These are phyloP conservation scores for Oryzias melastigma DNA, from an alignment of 2,113 vertebrate species.

Conservation along the genomic window DNA sequence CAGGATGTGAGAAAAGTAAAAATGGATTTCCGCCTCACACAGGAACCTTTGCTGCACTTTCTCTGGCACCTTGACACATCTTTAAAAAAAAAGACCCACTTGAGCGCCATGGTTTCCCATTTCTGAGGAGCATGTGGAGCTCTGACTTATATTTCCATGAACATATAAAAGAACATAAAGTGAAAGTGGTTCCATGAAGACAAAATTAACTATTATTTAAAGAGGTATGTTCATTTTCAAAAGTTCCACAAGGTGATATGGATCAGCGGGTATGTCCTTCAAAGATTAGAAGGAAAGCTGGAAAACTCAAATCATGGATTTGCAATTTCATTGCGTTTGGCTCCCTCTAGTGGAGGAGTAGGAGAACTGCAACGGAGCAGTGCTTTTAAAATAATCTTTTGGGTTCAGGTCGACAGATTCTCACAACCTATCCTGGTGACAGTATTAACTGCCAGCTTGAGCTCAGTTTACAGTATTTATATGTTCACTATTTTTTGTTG, in stretches of 20 bases:
- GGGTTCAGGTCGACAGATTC: conserved; percentile 26
- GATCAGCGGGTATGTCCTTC: too few species aligned
- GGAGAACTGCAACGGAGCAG: conserved; percentile 46
- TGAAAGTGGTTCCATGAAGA: conserved; percentile 17
- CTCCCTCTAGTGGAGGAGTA: conserved; percentile 67
- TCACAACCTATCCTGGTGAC: conserved; percentile 44
- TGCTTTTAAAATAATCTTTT: conserved; percentile 46
- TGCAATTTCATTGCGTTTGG: conserved; percentile 39
- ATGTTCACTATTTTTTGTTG: conserved; percentile 8
- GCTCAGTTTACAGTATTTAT: conserved; percentile 68
- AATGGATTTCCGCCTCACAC: not conserved
- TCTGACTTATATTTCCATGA: not conserved
- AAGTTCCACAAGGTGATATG: too few species aligned
- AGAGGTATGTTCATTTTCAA: too few species aligned
- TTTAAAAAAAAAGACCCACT: conserved; percentile 1
- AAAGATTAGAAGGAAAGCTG: too few species aligned
- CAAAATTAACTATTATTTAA: too few species aligned
- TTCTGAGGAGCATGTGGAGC: conserved; percentile 15
- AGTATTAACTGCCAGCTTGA: conserved; percentile 59
- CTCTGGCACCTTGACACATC: conserved; percentile 11
- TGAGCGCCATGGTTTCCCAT: conserved; percentile 28
- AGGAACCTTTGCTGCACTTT: conserved; percentile 7
- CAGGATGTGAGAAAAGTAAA: not conserved
- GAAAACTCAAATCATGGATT: too few species aligned
- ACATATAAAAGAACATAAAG: not conserved